A percentile compares a stretch with the other conserved stretches of the same genome.
Evolutionary conservation across 2,797 vertebrate genomes (phyloP).

Genomic region (Acanthurus lineatus): DNA sequence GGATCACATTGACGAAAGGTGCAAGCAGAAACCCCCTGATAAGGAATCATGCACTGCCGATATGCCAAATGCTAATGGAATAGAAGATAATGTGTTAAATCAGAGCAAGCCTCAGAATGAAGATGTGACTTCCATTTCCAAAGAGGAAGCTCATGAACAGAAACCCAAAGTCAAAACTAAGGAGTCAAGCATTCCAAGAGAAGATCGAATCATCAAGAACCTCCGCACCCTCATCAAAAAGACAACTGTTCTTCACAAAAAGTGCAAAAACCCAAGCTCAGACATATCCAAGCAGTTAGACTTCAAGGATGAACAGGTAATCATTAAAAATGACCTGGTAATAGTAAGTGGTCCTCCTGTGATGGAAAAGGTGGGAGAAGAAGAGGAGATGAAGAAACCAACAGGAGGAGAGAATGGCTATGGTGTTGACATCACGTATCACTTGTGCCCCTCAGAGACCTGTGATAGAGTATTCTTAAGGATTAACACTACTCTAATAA

Average conservation of each 20-base stretch:
- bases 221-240: slow-evolving; percentile 78
- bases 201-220: slow-evolving; percentile 79
- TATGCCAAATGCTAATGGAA: slow-evolving; percentile 63
- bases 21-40: slow-evolving; percentile 55
- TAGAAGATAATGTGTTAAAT: slow-evolving; percentile 12
- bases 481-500: slow-evolving; percentile 85
- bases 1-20: slow-evolving; percentile 92
- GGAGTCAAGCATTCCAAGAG: slow-evolving; percentile 63
- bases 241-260: slow-evolving; percentile 64
- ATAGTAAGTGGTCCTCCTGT: slow-evolving; percentile 52
- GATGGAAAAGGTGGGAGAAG: slow-evolving; percentile 16
- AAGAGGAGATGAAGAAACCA: slow-evolving; percentile 25
- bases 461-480: slow-evolving; percentile 86
- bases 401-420: slow-evolving; percentile 54
- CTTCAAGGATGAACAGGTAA: slow-evolving; percentile 78
- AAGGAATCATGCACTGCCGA: slow-evolving; percentile 14
- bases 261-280: slow-evolving; percentile 48
- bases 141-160: slow-evolving; percentile 22
- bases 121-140: slow-evolving; percentile 16
- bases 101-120: slow-evolving; percentile 20
- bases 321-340: slow-evolving; percentile 71
- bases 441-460: slow-evolving; percentile 88
- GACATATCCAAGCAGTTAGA: slow-evolving; percentile 29
- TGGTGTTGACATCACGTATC: slow-evolving; percentile 52
- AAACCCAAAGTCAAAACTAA: slow-evolving; percentile 51